Evolutionary conservation across 1,140 invertebrate genomes (phyloP).

Genomic region (Neotoxoptera formosana): DNA sequence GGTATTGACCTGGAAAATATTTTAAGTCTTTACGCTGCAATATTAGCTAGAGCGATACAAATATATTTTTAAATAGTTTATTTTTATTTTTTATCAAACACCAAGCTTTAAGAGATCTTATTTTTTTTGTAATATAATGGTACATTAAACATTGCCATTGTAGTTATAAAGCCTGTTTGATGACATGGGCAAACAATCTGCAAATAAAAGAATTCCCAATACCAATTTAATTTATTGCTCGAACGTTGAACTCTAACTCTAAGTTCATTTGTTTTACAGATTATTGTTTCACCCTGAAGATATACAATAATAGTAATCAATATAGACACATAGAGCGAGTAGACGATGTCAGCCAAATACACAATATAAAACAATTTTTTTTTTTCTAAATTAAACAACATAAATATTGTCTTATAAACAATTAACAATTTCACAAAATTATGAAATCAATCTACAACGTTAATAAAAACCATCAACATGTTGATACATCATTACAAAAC

Average conservation of each 20-base stretch:
- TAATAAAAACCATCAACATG: neutral
- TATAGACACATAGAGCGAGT: neutral
- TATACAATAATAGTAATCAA: neutral
- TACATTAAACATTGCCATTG: neutral
- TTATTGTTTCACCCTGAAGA: neutral
- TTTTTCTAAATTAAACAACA: too few species aligned
- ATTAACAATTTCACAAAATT: neutral
- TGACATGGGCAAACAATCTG: neutral
- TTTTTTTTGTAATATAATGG: neutral
- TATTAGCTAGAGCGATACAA: neutral
- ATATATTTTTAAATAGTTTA: neutral
- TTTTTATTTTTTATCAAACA: neutral
- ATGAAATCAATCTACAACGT: neutral
- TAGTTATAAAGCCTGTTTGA: neutral
- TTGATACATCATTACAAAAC: neutral
- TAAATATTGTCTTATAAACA: neutral
- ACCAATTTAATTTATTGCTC: neutral
- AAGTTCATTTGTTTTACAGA: neutral
- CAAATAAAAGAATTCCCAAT: neutral
- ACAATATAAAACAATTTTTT: neutral
- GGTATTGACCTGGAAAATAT: neutral
- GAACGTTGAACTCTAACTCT: neutral
- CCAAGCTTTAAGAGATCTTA: neutral
- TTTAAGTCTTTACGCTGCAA: neutral
- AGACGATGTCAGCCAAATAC: neutral